phyloP scores from a whole-genome alignment of 1,140 invertebrate species.

The Penaeus chinensis region DNA sequence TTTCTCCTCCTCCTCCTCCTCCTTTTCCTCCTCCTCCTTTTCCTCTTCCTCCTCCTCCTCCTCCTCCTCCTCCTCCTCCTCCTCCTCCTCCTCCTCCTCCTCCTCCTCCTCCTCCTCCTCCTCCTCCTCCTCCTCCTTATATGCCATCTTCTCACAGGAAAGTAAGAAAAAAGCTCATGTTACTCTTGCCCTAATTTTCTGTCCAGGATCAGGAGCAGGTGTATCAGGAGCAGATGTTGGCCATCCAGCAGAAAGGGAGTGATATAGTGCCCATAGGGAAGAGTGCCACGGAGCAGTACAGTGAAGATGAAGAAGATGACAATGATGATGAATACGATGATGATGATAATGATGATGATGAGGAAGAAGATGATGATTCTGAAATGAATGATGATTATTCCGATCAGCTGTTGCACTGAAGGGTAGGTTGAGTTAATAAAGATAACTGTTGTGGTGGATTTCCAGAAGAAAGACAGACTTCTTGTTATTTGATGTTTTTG shows the following conservation, averaged over 20 bases:
- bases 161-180: not conserved
- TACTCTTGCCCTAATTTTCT: not conserved
- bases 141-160: not conserved
- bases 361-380: constrained; percentile 64
- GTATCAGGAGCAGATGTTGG: constrained; percentile 47
- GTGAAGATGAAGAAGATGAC: constrained; percentile 62
- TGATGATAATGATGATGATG: constrained; percentile 63
- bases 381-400: constrained; percentile 64
- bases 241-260: constrained; percentile 51
- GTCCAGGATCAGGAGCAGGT: constrained; percentile 55
- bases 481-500: not conserved
- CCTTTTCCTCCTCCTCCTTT: too few species aligned
- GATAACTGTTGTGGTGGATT: not conserved
- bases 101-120: too few species aligned
- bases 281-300: constrained; percentile 55
- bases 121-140: not conserved
- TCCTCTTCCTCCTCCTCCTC: not conserved
- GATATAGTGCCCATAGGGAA: constrained; percentile 62
- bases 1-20: too few species aligned
- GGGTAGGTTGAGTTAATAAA: not conserved
- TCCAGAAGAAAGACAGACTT: too few species aligned
- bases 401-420: constrained; percentile 46
- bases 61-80: not conserved
- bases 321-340: constrained; percentile 63
- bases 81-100: not conserved